phyloP scores from a whole-genome alignment of 1,140 invertebrate species.

The Drosophila persimilis region DNA sequence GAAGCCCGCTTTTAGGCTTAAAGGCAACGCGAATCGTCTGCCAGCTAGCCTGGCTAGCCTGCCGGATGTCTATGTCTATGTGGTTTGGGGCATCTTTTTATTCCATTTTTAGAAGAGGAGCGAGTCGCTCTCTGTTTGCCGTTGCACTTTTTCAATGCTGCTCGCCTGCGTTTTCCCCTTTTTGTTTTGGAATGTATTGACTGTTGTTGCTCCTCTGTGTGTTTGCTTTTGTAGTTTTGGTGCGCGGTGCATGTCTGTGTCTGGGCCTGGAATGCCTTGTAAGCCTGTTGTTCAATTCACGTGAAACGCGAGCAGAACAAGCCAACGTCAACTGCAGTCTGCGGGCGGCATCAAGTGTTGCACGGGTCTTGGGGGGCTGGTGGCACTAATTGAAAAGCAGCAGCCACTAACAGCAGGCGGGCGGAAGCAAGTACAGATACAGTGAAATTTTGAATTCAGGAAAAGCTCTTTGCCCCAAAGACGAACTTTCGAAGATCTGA shows the following conservation, averaged over 20 bases:
- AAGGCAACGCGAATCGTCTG: conserved; percentile 53
- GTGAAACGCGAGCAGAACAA: conserved; percentile 56
- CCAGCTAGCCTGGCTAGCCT: background rate
- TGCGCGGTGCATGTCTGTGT: conserved; percentile 22
- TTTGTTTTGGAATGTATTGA: conserved; percentile 57
- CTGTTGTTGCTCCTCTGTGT: conserved; percentile 18
- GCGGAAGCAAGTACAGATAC: conserved; percentile 25
- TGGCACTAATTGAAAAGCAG: conserved; percentile 79
- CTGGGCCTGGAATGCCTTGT: conserved; percentile 46
- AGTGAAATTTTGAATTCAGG: conserved; percentile 27
- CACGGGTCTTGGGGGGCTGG: conserved; percentile 40
- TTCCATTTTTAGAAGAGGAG: conserved; percentile 23
- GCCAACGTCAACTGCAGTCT: conserved; percentile 72
- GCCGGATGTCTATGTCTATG: conserved; percentile 41
- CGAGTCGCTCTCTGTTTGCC: conserved; percentile 19
- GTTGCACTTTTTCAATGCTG: conserved; percentile 69
- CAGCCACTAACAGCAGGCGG: conserved; percentile 52
- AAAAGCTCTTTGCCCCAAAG: too few relatives aligned
- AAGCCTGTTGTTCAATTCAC: conserved; percentile 77
- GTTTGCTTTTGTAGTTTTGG: conserved; percentile 56
- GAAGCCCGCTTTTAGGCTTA: conserved; percentile 80
- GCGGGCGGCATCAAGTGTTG: conserved; percentile 56
- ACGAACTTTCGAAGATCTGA: too few relatives aligned
- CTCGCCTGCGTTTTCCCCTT: conserved; percentile 59
- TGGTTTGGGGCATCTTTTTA: conserved; percentile 38